Base-by-base conservation (phyloP, 1,140 invertebrate genomes). In the Drosophila saltans region DNA sequence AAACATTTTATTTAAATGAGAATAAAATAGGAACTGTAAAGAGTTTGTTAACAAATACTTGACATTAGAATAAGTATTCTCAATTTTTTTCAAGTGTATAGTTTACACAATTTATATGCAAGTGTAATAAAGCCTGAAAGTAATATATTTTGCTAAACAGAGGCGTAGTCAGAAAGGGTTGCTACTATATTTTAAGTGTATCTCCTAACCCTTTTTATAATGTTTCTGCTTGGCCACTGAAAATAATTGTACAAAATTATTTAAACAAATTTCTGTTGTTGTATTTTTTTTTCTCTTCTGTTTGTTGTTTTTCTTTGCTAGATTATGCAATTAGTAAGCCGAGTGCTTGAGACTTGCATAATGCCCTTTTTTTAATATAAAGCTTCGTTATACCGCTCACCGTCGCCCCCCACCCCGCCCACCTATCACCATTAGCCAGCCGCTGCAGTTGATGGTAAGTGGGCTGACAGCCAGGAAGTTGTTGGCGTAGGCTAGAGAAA, bases 271-370 rank as follows among this genome's bases (percentile, higher is more conserved):
- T 24, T 10, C 7, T 59, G 8, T 40, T 59, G 28, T 28, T 45
- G 24, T 55, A 1, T 2, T 55, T 8, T 26, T 79, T 39, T 75
- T 61, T 69, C 21, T 48, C 41, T 33, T 52, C 16, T 16, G 16
- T 16, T 16, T 16, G 16, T 16, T 16, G 16, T 67, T 43, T 72
- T 28, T 28, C 10, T 33, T 48, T 41, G 45, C 21, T 52, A 52
- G 69, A 80, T 83, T 83, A 76, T 69, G 76, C 72, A 83, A 83
- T 71, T 72, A 16, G 16, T 0, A 69, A 43, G 11, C 6, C 40
- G n/a, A 48, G 66, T 52, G 36, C 41, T 65, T 24, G 26, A 40
- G 10, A 24, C 24, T 83, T 85, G 81, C 69, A 78, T 81, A 66
- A 85, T 63, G 61, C 64, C 52, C 40, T 67, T 69, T 64, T 57